phyloP scores from a whole-genome alignment of 2,797 vertebrate species.

The Tadarida brasiliensis region DNA sequence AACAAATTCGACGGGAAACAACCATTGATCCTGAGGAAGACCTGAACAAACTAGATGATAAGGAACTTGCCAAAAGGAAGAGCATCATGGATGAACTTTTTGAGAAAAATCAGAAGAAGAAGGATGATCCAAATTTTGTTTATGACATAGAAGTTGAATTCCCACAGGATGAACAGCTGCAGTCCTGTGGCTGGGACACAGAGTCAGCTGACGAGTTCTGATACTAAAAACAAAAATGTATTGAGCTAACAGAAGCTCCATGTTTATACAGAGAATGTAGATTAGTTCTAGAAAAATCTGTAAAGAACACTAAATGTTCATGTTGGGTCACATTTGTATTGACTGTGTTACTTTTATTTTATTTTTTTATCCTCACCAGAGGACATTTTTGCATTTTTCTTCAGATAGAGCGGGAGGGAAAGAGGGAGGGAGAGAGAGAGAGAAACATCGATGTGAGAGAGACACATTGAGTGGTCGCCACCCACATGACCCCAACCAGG shows the following conservation, averaged over 20 bases:
- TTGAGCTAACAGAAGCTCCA: not conserved
- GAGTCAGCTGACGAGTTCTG: slow-evolving; percentile 93
- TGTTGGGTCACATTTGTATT: slow-evolving; percentile 1
- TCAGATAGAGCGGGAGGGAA: too few species aligned
- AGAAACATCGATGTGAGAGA: too few species aligned
- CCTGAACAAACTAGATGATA: slow-evolving; percentile 95
- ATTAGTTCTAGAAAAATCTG: slow-evolving; percentile 44
- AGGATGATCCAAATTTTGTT: slow-evolving; percentile 93
- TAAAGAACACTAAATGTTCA: slow-evolving; percentile 20
- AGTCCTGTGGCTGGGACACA: slow-evolving; percentile 95
- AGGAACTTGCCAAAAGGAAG: slow-evolving; percentile 93
- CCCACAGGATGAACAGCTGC: slow-evolving; percentile 86
- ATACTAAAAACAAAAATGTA: slow-evolving; percentile 23
- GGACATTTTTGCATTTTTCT: too few species aligned
- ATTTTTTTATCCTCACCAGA: too few species aligned
- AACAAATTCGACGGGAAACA: slow-evolving; percentile 88
- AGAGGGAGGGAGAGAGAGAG: too few species aligned
- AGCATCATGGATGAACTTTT: slow-evolving; percentile 96
- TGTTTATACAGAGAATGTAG: not conserved
- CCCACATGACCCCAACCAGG: too few species aligned
- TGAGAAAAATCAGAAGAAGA: slow-evolving; percentile 93
- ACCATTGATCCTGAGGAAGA: slow-evolving; percentile 92
- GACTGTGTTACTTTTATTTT: slow-evolving; percentile 33
- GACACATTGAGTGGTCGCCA: too few species aligned
- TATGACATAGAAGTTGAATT: slow-evolving; percentile 96